Evolutionary conservation across 2,113 vertebrate genomes (phyloP).

Genomic region (Epinephelus cyanopodus): DNA sequence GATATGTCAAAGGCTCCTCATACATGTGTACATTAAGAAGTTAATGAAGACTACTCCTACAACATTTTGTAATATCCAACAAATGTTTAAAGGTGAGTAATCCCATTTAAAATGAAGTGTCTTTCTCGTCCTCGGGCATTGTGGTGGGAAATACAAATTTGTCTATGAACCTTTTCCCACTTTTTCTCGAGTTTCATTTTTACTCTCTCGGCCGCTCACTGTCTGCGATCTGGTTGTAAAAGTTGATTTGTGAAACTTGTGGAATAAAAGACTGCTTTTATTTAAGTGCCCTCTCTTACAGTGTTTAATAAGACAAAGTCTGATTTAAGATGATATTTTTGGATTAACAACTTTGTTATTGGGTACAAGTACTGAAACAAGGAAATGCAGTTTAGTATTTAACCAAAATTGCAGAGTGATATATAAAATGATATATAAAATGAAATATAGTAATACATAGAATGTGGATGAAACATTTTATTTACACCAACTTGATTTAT

Average conservation of each 20-base stretch:
- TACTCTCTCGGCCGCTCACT: constrained; percentile 5
- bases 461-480: background rate
- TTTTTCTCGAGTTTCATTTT: background rate
- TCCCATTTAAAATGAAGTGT: constrained; percentile 2
- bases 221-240: constrained; percentile 8
- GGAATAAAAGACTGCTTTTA: constrained; percentile 54
- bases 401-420: background rate
- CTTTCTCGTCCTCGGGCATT: constrained; percentile 26
- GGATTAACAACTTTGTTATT: too few species aligned
- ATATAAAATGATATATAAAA: background rate
- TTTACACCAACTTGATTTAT: background rate
- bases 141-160: background rate
- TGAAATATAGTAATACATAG: background rate
- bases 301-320: too few species aligned
- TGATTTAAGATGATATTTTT: background rate
- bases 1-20: background rate
- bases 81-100: background rate
- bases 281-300: background rate
- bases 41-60: background rate
- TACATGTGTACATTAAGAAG: background rate
- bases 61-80: background rate
- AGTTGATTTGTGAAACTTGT: constrained; percentile 33
- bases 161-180: background rate
- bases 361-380: too few species aligned
- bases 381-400: background rate